Evolutionary conservation across 2,888 invertebrate genomes (phyloP).

Genomic region (Bimastos eiseni): DNA sequence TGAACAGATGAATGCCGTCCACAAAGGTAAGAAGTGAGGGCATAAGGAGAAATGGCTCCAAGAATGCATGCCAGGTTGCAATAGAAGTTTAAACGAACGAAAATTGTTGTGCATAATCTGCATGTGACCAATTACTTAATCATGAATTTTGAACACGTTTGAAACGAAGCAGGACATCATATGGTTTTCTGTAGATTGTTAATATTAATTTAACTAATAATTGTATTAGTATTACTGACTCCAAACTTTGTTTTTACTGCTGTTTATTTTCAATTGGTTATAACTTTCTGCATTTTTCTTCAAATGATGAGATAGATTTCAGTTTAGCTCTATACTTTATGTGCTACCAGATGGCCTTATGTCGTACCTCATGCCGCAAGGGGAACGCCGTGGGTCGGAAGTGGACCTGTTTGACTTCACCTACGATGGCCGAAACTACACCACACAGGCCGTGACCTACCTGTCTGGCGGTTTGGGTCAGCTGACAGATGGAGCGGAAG

Average conservation of each 20-base stretch:
- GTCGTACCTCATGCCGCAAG: constrained; percentile 85
- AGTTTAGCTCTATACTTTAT: neutral
- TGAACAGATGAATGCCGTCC: too few relatives aligned
- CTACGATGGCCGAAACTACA: constrained; percentile 72
- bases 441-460: constrained; percentile 49
- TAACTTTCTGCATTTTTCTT: neutral
- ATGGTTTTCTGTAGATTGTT: too few relatives aligned
- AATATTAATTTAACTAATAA: neutral
- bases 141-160: too few relatives aligned
- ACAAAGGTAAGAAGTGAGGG: too few relatives aligned
- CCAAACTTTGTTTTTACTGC: neutral
- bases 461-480: constrained; percentile 81
- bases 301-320: neutral
- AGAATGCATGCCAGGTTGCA: too few relatives aligned
- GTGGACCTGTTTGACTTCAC: constrained; percentile 81
- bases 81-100: too few relatives aligned
- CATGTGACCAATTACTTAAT: too few relatives aligned
- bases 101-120: too few relatives aligned
- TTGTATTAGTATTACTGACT: neutral
- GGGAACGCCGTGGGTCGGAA: constrained; percentile 78
- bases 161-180: too few relatives aligned
- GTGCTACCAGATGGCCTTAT: constrained; percentile 74
- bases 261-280: neutral
- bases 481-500: constrained; percentile 78
- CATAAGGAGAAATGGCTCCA: too few relatives aligned